These are phyloP conservation scores for Drosophila longiperda DNA, from an alignment of 2,888 invertebrate species.

Conservation along the genomic window DNA sequence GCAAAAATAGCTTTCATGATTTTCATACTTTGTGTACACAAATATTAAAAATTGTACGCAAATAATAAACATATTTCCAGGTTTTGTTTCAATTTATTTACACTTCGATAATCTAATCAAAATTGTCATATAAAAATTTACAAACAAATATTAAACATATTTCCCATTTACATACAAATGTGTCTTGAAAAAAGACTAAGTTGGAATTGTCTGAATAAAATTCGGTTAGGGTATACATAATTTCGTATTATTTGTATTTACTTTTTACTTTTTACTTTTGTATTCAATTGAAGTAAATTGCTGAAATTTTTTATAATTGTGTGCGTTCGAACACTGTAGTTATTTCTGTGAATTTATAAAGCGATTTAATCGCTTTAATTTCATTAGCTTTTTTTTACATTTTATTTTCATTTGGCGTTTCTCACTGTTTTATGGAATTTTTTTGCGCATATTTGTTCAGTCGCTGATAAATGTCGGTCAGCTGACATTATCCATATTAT, in stretches of 20 bases:
- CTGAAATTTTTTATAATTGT: conserved; percentile 34
- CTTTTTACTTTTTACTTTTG: conserved; percentile 4
- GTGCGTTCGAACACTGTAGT: conserved; percentile 2
- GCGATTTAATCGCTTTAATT: conserved; percentile 64
- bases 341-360: conserved; percentile 39
- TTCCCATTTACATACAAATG: neutral
- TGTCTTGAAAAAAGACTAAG: neutral
- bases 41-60: neutral
- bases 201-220: neutral
- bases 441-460: conserved; percentile 19
- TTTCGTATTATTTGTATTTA: neutral
- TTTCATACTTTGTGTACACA: neutral
- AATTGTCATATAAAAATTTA: neutral
- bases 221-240: conserved; percentile 1
- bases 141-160: neutral
- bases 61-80: neutral
- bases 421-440: conserved; percentile 14
- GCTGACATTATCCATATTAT: conserved; percentile 52
- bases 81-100: neutral
- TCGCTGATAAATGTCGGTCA: conserved; percentile 55
- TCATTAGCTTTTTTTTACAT: conserved; percentile 56
- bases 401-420: conserved; percentile 28
- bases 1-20: neutral
- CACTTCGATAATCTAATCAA: neutral
- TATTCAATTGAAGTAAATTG: conserved; percentile 38